Percentiles rank a stretch among this genome's conserved stretches.
Evolutionary conservation across 2,888 invertebrate species (phyloP).

Genomic region (Colostygia pectinataria): DNA sequence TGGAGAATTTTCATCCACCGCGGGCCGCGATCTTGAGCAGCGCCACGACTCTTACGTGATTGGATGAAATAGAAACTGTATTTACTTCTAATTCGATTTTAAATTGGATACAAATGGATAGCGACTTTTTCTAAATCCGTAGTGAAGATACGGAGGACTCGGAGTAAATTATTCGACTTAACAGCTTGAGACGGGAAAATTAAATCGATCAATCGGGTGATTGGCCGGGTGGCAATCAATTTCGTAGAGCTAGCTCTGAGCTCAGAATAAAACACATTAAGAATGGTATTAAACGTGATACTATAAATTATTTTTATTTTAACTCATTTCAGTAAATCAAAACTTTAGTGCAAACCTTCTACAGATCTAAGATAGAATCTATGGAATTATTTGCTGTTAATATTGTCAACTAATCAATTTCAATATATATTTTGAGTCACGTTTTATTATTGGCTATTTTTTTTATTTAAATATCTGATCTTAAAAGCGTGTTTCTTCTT

Average conservation of each 20-base stretch:
- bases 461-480: too few species aligned
- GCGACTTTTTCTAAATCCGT: constrained; percentile 61
- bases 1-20: constrained; percentile 58
- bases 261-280: constrained; percentile 23
- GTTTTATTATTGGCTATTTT: too few species aligned
- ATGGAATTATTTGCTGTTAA: too few species aligned
- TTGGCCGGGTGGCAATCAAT: constrained; percentile 32
- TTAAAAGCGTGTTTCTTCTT: too few species aligned
- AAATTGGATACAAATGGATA: constrained; percentile 78
- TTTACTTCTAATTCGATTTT: constrained; percentile 80
- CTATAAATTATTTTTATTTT: constrained; percentile 1
- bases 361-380: too few species aligned
- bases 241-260: constrained; percentile 18
- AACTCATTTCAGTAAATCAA: not conserved
- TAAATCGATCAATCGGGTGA: constrained; percentile 58
- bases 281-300: constrained; percentile 31
- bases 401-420: too few species aligned
- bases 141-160: constrained; percentile 42
- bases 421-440: too few species aligned
- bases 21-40: constrained; percentile 55
- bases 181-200: constrained; percentile 54
- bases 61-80: constrained; percentile 73
- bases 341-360: too few species aligned
- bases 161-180: constrained; percentile 61
- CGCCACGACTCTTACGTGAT: constrained; percentile 65